A percentile compares a stretch with the other conserved stretches of the same genome.
Conservation (phyloP, 2,888 invertebrate species). For the Agriopis marginaria region DNA sequence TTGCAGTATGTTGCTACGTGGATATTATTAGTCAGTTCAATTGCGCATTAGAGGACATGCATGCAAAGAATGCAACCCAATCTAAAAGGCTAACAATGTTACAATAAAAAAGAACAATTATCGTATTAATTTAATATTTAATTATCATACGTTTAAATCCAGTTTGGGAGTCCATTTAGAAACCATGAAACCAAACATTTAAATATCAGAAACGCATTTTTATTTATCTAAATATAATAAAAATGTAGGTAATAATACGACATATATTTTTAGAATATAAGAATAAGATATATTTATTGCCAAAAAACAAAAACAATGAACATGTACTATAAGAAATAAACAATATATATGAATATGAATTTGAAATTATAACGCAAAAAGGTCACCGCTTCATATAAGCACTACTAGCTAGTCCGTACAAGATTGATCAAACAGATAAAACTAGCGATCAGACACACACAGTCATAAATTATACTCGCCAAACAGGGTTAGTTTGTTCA, state of each 20-base stretch:
- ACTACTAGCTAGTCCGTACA: slow-evolving; percentile 4
- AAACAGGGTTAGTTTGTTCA: slow-evolving; percentile 23
- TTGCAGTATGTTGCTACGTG: slow-evolving; percentile 46
- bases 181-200: neutral
- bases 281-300: no score
- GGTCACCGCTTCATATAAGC: slow-evolving; percentile 14
- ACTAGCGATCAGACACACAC: slow-evolving; percentile 23
- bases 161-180: slow-evolving; percentile 7
- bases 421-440: slow-evolving; percentile 27
- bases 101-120: slow-evolving; percentile 1
- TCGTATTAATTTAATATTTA: neutral
- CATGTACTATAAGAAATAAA: no score
- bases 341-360: no score
- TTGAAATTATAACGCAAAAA: slow-evolving; percentile 20
- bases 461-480: slow-evolving; percentile 18
- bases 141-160: slow-evolving; percentile 4
- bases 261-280: slow-evolving; percentile 10
- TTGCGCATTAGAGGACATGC: slow-evolving; percentile 54
- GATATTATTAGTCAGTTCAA: slow-evolving; percentile 55
- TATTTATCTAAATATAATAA: slow-evolving; percentile 6
- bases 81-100: slow-evolving; percentile 22
- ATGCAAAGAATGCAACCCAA: slow-evolving; percentile 54
- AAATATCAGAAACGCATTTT: neutral
- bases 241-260: neutral
- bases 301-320: no score